A percentile compares a stretch with the other conserved stretches of the same genome.
These are phyloP conservation scores for Gopherus evgoodei DNA, from an alignment of 2,113 vertebrate genomes.

Conservation along the genomic window DNA sequence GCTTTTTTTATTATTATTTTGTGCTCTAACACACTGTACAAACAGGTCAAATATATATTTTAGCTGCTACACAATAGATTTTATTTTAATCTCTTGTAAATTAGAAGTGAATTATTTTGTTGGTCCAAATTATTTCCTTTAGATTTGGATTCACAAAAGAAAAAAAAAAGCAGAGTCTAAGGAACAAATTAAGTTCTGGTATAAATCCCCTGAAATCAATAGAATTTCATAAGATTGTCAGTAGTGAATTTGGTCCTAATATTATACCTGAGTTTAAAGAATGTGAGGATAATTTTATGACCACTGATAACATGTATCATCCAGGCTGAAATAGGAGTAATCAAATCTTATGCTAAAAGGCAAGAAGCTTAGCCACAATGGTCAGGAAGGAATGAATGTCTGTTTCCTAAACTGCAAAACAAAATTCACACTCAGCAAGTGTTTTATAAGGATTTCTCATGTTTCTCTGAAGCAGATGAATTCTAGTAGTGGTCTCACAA, in stretches of 20 bases:
- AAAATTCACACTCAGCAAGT: not conserved
- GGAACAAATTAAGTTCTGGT: conserved; percentile 47
- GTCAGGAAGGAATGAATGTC: not conserved
- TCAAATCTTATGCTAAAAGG: conserved; percentile 40
- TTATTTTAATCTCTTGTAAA: conserved; percentile 50
- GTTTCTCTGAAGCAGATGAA: not conserved
- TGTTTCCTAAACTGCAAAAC: not conserved
- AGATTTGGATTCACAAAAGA: not conserved
- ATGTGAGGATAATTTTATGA: conserved; percentile 1
- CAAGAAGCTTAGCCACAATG: conserved; percentile 3
- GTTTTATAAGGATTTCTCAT: not conserved
- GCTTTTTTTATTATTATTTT: conserved; percentile 22
- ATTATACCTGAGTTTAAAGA: conserved; percentile 6
- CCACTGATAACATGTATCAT: conserved; percentile 6
- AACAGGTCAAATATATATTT: not conserved
- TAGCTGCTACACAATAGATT: not conserved
- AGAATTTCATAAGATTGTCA: conserved; percentile 13
- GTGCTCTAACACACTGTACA: not conserved
- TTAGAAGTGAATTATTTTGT: conserved; percentile 55
- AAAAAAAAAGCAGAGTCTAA: conserved; percentile 66
- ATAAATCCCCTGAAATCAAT: conserved; percentile 22
- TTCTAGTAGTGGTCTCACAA: not conserved
- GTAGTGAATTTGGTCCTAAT: conserved; percentile 21
- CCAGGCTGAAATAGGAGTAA: conserved; percentile 34
- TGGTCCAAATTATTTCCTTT: conserved; percentile 4